Conservation (phyloP, 1,140 invertebrate species). For the Geopemphigus sp. region DNA sequence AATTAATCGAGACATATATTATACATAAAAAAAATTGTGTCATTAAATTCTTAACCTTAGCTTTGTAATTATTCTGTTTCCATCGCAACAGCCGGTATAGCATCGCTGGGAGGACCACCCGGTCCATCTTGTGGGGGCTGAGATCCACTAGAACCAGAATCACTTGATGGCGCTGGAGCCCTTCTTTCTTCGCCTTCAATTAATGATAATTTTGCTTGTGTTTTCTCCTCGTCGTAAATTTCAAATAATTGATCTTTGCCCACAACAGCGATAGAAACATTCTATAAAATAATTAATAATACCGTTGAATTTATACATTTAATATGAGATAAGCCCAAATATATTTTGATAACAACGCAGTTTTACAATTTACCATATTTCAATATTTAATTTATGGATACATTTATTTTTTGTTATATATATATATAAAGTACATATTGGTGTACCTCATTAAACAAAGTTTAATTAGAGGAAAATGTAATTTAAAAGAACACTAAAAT, state of each 20-base stretch:
- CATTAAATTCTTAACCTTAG: not conserved
- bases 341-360: too few species aligned
- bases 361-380: too few species aligned
- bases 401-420: too few species aligned
- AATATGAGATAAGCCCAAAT: too few species aligned
- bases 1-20: not conserved
- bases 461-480: too few species aligned
- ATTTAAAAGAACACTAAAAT: too few species aligned
- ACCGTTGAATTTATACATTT: too few species aligned
- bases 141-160: constrained; percentile 24
- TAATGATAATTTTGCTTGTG: constrained; percentile 66
- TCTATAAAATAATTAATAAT: constrained; percentile 60
- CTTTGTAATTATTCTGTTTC: constrained; percentile 60
- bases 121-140: constrained; percentile 56
- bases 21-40: not conserved
- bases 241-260: constrained; percentile 77
- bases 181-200: constrained; percentile 74
- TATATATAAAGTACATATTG: too few species aligned
- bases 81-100: constrained; percentile 60
- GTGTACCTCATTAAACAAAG: too few species aligned
- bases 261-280: constrained; percentile 88
- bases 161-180: constrained; percentile 57
- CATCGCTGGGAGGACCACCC: constrained; percentile 57
- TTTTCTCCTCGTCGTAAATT: constrained; percentile 76
- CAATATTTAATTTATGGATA: too few species aligned